These are phyloP conservation scores for Perognathus longimembris DNA, from an alignment of 2,113 vertebrate genomes.

Conservation along the genomic window DNA sequence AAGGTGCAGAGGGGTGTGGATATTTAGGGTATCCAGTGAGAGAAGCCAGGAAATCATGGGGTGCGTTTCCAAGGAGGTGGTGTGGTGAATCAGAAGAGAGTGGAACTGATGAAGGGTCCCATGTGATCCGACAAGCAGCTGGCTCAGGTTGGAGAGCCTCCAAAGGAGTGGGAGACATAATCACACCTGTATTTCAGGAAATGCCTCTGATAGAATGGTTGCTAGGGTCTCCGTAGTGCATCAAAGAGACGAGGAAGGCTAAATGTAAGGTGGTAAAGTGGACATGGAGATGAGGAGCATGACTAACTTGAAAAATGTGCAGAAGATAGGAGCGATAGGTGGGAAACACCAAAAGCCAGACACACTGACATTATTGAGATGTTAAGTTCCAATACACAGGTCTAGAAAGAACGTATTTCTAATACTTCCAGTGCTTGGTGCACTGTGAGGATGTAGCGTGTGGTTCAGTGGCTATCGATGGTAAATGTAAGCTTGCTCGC, in stretches of 20 bases:
- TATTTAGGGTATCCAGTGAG: accelerated
- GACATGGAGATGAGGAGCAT: background rate
- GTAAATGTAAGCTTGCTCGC: background rate
- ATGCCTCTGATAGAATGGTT: background rate
- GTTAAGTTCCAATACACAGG: background rate
- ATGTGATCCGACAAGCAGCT: background rate
- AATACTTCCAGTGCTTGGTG: background rate
- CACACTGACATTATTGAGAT: background rate
- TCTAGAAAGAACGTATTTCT: background rate
- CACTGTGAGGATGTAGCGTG: too few species aligned
- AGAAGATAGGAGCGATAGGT: background rate
- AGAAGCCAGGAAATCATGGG: accelerated
- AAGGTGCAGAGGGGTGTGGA: background rate
- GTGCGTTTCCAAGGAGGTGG: background rate
- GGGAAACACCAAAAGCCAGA: background rate
- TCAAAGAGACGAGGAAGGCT: background rate
- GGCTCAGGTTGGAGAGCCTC: background rate
- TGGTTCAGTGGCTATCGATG: background rate
- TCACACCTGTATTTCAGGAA: background rate
- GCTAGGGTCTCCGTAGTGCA: background rate
- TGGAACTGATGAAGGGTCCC: background rate
- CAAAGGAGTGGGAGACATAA: background rate
- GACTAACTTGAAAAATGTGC: background rate
- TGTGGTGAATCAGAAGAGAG: background rate
- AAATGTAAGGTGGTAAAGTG: background rate